Conservation (phyloP, 2,888 invertebrate species). For the Strigamia transsilvanica region DNA sequence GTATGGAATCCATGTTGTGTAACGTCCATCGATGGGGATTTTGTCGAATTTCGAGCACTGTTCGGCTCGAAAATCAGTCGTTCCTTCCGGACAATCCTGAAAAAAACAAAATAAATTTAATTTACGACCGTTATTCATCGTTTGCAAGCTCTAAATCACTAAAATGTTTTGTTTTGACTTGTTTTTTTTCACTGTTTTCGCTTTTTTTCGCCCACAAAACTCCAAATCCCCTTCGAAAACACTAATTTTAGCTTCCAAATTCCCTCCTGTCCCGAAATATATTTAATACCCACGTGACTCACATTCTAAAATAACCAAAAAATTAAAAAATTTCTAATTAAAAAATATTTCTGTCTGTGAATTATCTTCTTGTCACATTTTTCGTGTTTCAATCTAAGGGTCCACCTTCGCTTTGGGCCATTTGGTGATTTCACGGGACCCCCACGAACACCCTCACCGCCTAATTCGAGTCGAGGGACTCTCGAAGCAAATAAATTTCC, state of each 20-base stretch:
- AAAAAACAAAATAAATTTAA: slow-evolving; percentile 36
- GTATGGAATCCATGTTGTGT: slow-evolving; percentile 73
- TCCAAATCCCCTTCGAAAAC: slow-evolving; percentile 6
- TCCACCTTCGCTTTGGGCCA: neutral
- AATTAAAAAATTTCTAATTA: neutral
- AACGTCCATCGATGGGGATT: slow-evolving; percentile 80
- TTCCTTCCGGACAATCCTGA: slow-evolving; percentile 80
- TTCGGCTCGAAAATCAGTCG: slow-evolving; percentile 82
- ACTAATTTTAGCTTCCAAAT: slow-evolving; percentile 25
- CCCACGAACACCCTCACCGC: neutral
- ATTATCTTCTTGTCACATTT: neutral
- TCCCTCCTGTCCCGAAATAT: neutral
- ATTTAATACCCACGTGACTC: neutral
- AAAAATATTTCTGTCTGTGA: too few species aligned
- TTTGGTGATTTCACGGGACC: neutral
- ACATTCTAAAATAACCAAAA: neutral
- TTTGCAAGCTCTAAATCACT: too few species aligned
- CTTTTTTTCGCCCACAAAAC: neutral
- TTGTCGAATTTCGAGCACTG: slow-evolving; percentile 89
- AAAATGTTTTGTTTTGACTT: too few species aligned
- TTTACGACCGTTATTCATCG: too few species aligned
- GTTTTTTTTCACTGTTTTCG: neutral
- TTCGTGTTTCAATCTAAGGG: neutral
- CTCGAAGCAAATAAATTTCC: neutral
- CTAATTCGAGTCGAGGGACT: neutral